A percentile compares a stretch with the other conserved stretches of the same genome.
phyloP scores from a whole-genome alignment of 2,888 invertebrate species.

The Pseudanteris insignis region DNA sequence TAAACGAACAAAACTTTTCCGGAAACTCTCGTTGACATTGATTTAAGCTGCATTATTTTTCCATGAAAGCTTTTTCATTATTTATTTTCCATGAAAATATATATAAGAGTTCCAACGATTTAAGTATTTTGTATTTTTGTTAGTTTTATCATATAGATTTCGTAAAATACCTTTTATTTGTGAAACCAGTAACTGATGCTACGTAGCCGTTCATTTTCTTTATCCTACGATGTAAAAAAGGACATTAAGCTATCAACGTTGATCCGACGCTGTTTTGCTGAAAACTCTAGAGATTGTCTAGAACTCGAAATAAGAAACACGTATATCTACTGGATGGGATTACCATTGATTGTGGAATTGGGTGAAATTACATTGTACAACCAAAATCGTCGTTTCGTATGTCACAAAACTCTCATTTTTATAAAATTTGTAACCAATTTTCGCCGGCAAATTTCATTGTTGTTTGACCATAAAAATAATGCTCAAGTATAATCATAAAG shows the following conservation, averaged over 20 bases:
- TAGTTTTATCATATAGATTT: too few species aligned
- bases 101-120: too few species aligned
- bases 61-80: too few species aligned
- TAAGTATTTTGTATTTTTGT: too few species aligned
- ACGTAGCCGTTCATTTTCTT: slow-evolving; percentile 25
- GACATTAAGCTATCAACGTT: slow-evolving; percentile 40
- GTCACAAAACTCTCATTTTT: slow-evolving; percentile 38
- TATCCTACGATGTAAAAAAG: slow-evolving; percentile 33
- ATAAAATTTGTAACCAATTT: slow-evolving; percentile 25
- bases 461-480: too few species aligned
- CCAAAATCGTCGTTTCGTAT: slow-evolving; percentile 39
- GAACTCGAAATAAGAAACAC: slow-evolving; percentile 33
- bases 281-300: slow-evolving; percentile 40
- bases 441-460: too few species aligned
- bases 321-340: slow-evolving; percentile 28
- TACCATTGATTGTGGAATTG: slow-evolving; percentile 43
- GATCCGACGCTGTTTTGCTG: slow-evolving; percentile 32
- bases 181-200: slow-evolving; percentile 9
- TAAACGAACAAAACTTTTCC: too few species aligned
- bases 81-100: too few species aligned
- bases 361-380: slow-evolving; percentile 34
- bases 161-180: slow-evolving; percentile 7
- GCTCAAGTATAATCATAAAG: too few species aligned
- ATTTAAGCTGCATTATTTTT: too few species aligned
- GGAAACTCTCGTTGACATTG: too few species aligned